Conservation (phyloP, 1,140 invertebrate genomes). For the Leptinotarsa undecemlineata region DNA sequence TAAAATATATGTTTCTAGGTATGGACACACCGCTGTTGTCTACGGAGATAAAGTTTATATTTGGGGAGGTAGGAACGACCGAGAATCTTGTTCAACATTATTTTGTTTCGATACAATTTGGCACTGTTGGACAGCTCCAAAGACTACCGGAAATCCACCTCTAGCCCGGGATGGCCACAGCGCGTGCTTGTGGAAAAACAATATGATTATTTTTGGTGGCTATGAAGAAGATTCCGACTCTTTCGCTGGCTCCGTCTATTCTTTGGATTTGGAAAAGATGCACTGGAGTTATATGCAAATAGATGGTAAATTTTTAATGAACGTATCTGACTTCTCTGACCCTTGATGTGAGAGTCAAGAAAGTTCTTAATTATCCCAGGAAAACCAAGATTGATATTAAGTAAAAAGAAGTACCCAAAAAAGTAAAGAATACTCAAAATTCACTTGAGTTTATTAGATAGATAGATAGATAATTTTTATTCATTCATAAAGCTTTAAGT, state of each 20-base stretch:
- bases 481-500: too few relatives aligned
- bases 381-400: too few relatives aligned
- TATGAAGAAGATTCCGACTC: constrained; percentile 78
- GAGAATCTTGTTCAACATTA: constrained; percentile 74
- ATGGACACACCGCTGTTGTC: constrained; percentile 86
- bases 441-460: too few relatives aligned
- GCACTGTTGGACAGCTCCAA: constrained; percentile 69
- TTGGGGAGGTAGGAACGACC: constrained; percentile 90
- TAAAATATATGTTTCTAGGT: constrained; percentile 51
- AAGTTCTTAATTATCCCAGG: too few relatives aligned
- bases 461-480: too few relatives aligned
- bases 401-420: too few relatives aligned
- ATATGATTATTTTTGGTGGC: constrained; percentile 91
- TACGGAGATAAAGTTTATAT: constrained; percentile 79
- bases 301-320: constrained; percentile 55
- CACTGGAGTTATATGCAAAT: constrained; percentile 70
- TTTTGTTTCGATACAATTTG: constrained; percentile 80
- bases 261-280: constrained; percentile 73
- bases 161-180: constrained; percentile 87
- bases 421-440: too few relatives aligned
- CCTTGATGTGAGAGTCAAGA: too few relatives aligned
- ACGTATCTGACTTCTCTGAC: too few relatives aligned
- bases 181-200: constrained; percentile 77
- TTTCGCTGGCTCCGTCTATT: constrained; percentile 80
- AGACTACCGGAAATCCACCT: constrained; percentile 70